phyloP scores from a whole-genome alignment of 1,140 invertebrate species.

The Papilio machaon region DNA sequence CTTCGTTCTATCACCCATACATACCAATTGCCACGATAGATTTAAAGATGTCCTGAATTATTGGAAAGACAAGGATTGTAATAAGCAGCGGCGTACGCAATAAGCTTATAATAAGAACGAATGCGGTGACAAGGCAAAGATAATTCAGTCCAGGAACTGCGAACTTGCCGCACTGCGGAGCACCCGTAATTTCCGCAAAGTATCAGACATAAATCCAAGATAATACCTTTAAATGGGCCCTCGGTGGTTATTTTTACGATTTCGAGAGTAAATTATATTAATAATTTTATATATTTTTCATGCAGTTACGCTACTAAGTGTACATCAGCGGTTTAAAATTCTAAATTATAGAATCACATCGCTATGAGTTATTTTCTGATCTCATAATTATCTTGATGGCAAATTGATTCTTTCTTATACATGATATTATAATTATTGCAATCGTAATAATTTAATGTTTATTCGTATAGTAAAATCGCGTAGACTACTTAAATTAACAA shows the following conservation, averaged over 20 bases:
- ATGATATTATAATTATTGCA: too few relatives aligned
- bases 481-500: slow-evolving; percentile 9
- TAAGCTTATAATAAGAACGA: slow-evolving; percentile 65
- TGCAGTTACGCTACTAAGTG: slow-evolving; percentile 36
- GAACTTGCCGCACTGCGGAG: slow-evolving; percentile 66
- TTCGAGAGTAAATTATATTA: slow-evolving; percentile 53
- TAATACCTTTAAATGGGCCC: slow-evolving; percentile 61
- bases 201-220: slow-evolving; percentile 64
- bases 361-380: not conserved
- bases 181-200: slow-evolving; percentile 61
- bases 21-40: not conserved
- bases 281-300: slow-evolving; percentile 55
- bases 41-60: slow-evolving; percentile 18
- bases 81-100: slow-evolving; percentile 50
- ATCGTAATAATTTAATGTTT: too few relatives aligned
- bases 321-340: slow-evolving; percentile 20
- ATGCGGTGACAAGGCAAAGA: slow-evolving; percentile 63
- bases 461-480: not conserved
- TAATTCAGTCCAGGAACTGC: slow-evolving; percentile 56
- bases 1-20: not conserved
- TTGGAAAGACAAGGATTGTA: slow-evolving; percentile 28
- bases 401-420: too few relatives aligned
- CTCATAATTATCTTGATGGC: too few relatives aligned
- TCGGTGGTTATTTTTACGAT: slow-evolving; percentile 56
- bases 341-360: not conserved